A percentile compares a stretch with the other conserved stretches of the same genome.
Evolutionary conservation across 2,113 vertebrate species (phyloP).

Genomic region (Morone chrysops): DNA sequence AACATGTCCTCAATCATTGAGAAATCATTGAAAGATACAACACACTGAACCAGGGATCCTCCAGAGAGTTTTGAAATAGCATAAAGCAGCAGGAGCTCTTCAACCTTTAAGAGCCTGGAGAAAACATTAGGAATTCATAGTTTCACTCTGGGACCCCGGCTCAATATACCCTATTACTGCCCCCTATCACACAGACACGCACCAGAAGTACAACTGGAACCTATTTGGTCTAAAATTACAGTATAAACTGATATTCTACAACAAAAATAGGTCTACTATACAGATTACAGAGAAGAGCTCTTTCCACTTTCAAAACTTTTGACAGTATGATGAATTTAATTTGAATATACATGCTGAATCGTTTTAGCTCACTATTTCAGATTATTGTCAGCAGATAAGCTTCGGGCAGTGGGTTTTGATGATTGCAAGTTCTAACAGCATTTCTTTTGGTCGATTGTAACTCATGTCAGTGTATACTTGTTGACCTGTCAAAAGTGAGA

Average conservation of each 20-base stretch:
- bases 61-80: constrained; percentile 4
- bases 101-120: constrained; percentile 23
- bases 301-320: constrained; percentile 8
- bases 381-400: constrained; percentile 21
- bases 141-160: constrained; percentile 35
- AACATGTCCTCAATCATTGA: not conserved
- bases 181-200: not conserved
- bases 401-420: constrained; percentile 38
- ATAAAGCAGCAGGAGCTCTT: constrained; percentile 20
- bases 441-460: not conserved
- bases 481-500: constrained; percentile 45
- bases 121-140: constrained; percentile 45
- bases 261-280: not conserved
- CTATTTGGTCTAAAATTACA: constrained; percentile 17
- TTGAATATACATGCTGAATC: constrained; percentile 22
- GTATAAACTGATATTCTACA: constrained; percentile 9
- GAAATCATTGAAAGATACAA: not conserved
- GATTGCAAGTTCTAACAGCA: constrained; percentile 12
- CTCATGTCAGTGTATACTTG: constrained; percentile 32
- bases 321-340: constrained; percentile 36
- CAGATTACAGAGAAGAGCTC: not conserved
- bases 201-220: not conserved
- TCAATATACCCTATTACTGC: constrained; percentile 40
- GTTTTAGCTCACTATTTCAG: constrained; percentile 31
- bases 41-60: not conserved